phyloP scores from a whole-genome alignment of 2,797 vertebrate species.

The Eulemur albifrons region DNA sequence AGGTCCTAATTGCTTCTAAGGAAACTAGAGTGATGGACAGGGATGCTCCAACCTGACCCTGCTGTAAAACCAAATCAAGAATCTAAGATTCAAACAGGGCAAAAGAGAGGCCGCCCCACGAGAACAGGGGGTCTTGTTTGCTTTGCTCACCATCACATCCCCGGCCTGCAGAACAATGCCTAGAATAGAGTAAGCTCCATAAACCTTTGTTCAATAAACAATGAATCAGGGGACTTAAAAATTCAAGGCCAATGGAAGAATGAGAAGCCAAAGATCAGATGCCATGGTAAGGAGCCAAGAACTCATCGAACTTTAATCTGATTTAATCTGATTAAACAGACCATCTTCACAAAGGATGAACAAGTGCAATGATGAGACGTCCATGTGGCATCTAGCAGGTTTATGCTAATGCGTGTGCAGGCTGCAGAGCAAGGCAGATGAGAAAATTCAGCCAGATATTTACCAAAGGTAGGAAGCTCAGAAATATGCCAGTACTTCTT shows the following conservation, averaged over 20 bases:
- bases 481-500: not conserved
- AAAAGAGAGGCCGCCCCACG: not conserved
- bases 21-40: not conserved
- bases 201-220: slow-evolving; percentile 2
- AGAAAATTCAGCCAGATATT: not conserved
- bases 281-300: not conserved
- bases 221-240: not conserved
- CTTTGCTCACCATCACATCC: not conserved
- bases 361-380: not conserved
- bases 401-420: not conserved
- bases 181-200: not conserved
- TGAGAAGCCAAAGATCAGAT: not conserved
- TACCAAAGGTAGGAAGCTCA: not conserved
- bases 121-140: not conserved
- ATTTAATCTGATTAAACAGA: not conserved
- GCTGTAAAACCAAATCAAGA: not conserved
- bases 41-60: not conserved
- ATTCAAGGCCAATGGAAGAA: not conserved
- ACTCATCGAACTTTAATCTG: not conserved
- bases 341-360: not conserved
- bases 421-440: not conserved
- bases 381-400: not conserved
- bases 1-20: not conserved
- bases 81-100: not conserved
- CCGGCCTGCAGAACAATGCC: not conserved